Base-by-base conservation (phyloP, 2,113 vertebrate species). In the Nyctereutes procyonoides region DNA sequence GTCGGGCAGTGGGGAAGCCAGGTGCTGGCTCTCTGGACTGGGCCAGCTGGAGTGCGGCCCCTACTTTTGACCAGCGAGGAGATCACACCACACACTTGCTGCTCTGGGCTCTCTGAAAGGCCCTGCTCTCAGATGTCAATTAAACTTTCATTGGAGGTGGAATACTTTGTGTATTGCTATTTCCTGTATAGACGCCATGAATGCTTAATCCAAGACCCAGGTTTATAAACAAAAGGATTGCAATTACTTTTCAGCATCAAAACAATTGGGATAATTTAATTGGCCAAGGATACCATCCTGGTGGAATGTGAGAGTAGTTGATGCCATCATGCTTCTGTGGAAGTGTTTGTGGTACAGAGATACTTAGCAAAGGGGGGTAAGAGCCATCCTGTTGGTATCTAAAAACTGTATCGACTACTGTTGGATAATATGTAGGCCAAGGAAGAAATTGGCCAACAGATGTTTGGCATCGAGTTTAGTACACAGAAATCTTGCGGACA, bases 131-230 rank as follows among this genome's bases (percentile, higher is more conserved):
- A 3, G 79, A 3, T 28, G 0, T 0, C 0, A 15, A 88, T 81
- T 56, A 98, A 98, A 90, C 17, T 96, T 98, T 77, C 77, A 90
- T 90, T 9, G 95, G 95, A 94, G 82, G 60, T 88, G 3, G 20
- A 62, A 12, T 19, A 5, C 63, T 53, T 91, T n/a, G 55, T 82
- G 32, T 48, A 0, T 43, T 92, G 38, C 71, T 55, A 85, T 60
- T 86, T 3, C 2, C 92, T 26, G 53, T 9, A 2, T 28, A 90
- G 82, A 95, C 30, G 38, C 43, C 89, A 95, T 98, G 71, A 97
- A 97, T 97, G 88, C 98, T 98, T 98, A 95, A 98, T 97, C 85
- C 11, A 77, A 2, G 71, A 22, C 71, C 19, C 2, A 8, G 92
- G 85, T 97, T 97, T 28, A 28, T 35, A 73, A 95, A 60, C 80